phyloP scores from a whole-genome alignment of 2,797 vertebrate genomes.

The Smutsia temminckii region DNA sequence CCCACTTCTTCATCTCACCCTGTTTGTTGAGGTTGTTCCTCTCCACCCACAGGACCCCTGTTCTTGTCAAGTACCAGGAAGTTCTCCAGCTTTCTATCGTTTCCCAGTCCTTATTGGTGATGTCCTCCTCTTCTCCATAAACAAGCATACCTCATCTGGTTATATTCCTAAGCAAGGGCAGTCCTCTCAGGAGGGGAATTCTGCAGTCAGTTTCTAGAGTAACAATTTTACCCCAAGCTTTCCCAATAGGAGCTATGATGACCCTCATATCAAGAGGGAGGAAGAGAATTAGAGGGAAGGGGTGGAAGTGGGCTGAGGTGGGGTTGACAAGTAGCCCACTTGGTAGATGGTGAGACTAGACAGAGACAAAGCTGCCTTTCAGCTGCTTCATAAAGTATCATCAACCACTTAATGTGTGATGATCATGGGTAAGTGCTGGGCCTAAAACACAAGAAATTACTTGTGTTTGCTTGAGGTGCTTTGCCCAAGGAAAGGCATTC shows the following conservation, averaged over 20 bases:
- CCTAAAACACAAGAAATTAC: background rate
- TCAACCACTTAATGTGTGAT: background rate
- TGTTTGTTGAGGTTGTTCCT: background rate
- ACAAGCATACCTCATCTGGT: background rate
- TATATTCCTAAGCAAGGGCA: background rate
- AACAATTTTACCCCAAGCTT: background rate
- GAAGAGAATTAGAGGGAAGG: background rate
- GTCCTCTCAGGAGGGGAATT: background rate
- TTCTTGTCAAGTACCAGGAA: background rate
- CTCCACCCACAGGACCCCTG: background rate
- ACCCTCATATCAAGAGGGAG: background rate
- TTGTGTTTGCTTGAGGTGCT: too few relatives aligned
- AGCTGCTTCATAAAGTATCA: background rate
- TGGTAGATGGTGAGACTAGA: background rate
- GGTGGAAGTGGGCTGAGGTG: background rate
- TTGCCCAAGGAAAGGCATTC: rapidly evolving
- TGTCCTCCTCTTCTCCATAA: background rate
- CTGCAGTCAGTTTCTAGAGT: background rate
- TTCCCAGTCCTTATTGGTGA: background rate
- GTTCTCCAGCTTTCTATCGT: background rate
- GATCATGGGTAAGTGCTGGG: background rate
- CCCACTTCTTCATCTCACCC: background rate
- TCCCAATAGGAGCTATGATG: background rate
- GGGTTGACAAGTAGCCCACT: background rate
- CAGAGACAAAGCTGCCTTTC: background rate